Conservation (phyloP, 2,797 vertebrate species). For the Scyliorhinus canicula region DNA sequence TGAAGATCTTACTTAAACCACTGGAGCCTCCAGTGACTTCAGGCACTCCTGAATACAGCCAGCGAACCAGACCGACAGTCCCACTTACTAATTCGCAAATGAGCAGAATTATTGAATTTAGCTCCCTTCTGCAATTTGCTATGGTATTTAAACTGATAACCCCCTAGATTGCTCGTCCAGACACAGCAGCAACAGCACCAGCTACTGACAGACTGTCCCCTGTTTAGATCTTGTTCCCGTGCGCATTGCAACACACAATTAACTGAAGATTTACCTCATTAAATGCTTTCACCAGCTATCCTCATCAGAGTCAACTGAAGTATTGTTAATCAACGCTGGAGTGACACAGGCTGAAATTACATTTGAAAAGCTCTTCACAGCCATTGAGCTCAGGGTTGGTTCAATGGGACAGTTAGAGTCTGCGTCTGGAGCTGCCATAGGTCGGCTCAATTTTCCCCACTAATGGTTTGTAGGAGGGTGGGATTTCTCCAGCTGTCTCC, state of each 20-base stretch:
- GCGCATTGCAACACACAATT: conserved; percentile 10
- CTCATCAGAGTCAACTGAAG: neutral
- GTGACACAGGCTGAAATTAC: neutral
- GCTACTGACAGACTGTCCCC: neutral
- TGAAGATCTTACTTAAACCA: neutral
- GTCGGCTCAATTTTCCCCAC: neutral
- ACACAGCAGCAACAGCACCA: neutral
- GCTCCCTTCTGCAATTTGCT: neutral
- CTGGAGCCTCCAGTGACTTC: neutral
- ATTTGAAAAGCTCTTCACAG: neutral
- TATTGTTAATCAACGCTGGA: conserved; percentile 8
- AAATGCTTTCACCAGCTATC: neutral
- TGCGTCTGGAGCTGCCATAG: neutral
- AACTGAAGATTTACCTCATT: neutral
- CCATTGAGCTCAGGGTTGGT: neutral
- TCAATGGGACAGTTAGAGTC: neutral
- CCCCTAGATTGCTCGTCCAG: neutral
- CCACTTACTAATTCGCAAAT: neutral
- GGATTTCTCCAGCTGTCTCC: neutral
- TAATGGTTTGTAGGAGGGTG: neutral
- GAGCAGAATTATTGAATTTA: neutral
- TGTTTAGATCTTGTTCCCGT: neutral
- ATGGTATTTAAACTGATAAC: neutral
- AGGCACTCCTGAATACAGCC: neutral
- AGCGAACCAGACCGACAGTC: neutral